Evolutionary conservation across 2,113 vertebrate species (phyloP), one percentile per base, ranked within the genome.

Genomic region (Xiphophorus maculatus): DNA sequence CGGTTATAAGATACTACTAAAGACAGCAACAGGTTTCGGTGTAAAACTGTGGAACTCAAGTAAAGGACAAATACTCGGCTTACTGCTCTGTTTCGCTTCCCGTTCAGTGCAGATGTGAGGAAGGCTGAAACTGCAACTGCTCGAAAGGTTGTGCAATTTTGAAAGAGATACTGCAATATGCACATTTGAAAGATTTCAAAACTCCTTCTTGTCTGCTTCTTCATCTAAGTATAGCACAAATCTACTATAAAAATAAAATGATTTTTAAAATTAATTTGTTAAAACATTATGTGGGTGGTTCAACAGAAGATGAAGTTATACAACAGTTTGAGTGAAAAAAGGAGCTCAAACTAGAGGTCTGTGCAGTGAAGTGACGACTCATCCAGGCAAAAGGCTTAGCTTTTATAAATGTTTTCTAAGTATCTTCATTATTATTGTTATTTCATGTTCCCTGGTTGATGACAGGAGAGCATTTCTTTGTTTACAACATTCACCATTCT

Each of bases 51-150:
- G 0, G 28, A 4, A 12, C 37, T 58, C 60, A 73, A 28, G 6
- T 28, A n/a, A 30, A 48, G 32, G 22, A 62, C 22, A 17, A 54
- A 62, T 30, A 13, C 66, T 28, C 54, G 12, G 14, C 73, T 37
- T 77, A 82, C 88, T 48, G 79, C 66, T 73, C 69, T 67, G 87
- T 95, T 94, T 94, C 91, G 76, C 86, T 95, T 95, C 93, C 92
- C 89, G 74, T 85, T 77, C 75, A 70, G 77, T 70, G 30, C 77
- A 72, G 40, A 82, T 37, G 83, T 77, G 69, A 25, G 40, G 76
- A 42, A 66, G 44, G 40, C 63, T 79, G 84, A 86, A 88, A 87
- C 77, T 87, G 90, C 28, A 14, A 29, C 35, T 25, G 8, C 30
- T 86, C n/a, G 42, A 7, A 63, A 30, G 48, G 76, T 91, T 91